These are phyloP conservation scores for Steatocranus sp. DNA, from an alignment of 2,797 vertebrate species.

Conservation along the genomic window DNA sequence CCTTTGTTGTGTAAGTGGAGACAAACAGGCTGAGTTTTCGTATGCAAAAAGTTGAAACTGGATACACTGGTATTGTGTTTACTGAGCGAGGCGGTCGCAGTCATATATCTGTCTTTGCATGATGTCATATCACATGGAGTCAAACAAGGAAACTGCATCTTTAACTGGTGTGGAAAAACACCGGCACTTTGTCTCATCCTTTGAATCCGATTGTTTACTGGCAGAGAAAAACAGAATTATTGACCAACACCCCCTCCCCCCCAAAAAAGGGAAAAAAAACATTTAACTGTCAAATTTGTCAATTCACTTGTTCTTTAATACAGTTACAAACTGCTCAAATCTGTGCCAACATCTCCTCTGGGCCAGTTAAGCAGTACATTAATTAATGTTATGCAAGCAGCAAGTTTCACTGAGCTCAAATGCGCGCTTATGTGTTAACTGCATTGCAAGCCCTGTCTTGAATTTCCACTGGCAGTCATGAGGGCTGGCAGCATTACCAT, in stretches of 20 bases:
- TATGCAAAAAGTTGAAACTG: slow-evolving; percentile 52
- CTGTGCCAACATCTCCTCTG: background rate
- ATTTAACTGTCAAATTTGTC: background rate
- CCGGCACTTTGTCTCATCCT: background rate
- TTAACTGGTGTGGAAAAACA: slow-evolving; percentile 14
- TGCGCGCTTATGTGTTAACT: slow-evolving; percentile 12
- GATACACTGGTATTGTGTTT: slow-evolving; percentile 60
- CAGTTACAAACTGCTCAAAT: background rate
- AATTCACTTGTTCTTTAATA: background rate
- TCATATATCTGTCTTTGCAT: slow-evolving; percentile 10
- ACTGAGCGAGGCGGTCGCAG: background rate
- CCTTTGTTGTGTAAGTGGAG: slow-evolving; percentile 45
- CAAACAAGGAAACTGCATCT: slow-evolving; percentile 8
- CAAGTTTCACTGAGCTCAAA: slow-evolving; percentile 23
- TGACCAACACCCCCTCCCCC: background rate
- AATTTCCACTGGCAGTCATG: slow-evolving; percentile 48
- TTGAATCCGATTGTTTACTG: background rate
- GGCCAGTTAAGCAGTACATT: background rate
- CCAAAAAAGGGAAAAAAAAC: background rate
- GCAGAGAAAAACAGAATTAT: background rate
- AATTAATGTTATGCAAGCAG: background rate
- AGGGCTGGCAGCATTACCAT: slow-evolving; percentile 41
- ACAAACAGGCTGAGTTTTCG: slow-evolving; percentile 33
- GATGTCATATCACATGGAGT: slow-evolving; percentile 39
- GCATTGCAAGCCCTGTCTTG: slow-evolving; percentile 32